Conservation (phyloP, 2,113 vertebrate genomes). For the Periophthalmus modestus region DNA sequence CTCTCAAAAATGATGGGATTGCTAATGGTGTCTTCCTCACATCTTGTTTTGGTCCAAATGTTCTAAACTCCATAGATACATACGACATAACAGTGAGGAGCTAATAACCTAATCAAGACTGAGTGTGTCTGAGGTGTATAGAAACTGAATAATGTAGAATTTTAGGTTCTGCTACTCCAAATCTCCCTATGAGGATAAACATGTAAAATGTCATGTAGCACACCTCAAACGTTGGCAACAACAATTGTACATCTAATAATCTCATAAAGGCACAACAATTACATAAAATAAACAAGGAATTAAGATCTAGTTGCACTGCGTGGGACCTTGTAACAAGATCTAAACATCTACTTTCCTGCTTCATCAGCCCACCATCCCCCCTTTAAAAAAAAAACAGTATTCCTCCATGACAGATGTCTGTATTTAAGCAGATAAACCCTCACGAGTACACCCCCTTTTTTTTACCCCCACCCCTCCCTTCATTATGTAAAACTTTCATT, state of each 20-base stretch:
- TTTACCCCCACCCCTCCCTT: conserved; percentile 57
- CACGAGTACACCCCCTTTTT: conserved; percentile 47
- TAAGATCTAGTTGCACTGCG: neutral
- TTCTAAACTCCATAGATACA: no score
- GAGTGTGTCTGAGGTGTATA: no score
- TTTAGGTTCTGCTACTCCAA: no score
- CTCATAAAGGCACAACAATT: neutral
- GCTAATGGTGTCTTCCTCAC: no score
- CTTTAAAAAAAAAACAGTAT: conserved; percentile 40
- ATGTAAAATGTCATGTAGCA: neutral
- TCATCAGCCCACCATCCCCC: conserved; percentile 31
- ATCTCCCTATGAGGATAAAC: neutral
- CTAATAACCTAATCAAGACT: no score
- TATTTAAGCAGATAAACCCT: conserved; percentile 79
- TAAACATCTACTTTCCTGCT: neutral
- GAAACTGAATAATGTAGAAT: no score
- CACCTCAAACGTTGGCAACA: neutral
- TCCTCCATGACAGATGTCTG: conserved; percentile 78
- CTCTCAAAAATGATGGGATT: no score
- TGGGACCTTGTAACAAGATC: neutral
- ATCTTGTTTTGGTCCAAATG: no score
- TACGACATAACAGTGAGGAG: no score
- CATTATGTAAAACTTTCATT: conserved; percentile 81
- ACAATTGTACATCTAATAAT: neutral
- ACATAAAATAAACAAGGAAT: neutral